These are phyloP conservation scores for Pachycephus smyrnensis DNA, from an alignment of 2,888 invertebrate genomes.

Conservation along the genomic window DNA sequence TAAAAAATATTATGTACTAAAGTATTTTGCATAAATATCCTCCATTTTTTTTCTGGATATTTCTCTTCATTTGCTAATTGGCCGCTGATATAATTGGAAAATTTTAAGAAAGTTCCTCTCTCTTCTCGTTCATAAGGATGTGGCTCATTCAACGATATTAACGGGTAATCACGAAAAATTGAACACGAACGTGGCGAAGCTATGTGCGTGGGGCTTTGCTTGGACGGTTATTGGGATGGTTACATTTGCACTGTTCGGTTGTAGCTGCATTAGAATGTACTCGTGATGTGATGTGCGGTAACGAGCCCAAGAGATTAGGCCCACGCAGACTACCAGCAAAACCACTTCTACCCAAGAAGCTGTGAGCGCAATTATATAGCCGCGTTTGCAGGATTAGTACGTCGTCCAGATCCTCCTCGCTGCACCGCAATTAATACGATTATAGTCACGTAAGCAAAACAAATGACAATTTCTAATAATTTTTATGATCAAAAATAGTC, in stretches of 20 bases:
- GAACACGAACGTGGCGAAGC: constrained; percentile 24
- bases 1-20: neutral
- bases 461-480: neutral
- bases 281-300: constrained; percentile 64
- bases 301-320: constrained; percentile 59
- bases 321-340: constrained; percentile 63
- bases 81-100: neutral
- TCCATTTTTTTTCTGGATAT: neutral
- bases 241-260: constrained; percentile 63
- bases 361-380: constrained; percentile 72
- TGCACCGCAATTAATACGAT: constrained; percentile 54
- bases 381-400: constrained; percentile 74
- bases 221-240: constrained; percentile 51
- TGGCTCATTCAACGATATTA: neutral
- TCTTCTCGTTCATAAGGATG: neutral
- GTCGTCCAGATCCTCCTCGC: constrained; percentile 81
- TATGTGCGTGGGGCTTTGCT: constrained; percentile 56
- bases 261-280: constrained; percentile 60
- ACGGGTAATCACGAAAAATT: neutral
- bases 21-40: neutral
- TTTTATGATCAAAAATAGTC: neutral
- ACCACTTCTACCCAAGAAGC: constrained; percentile 73
- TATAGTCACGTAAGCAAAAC: neutral
- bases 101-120: neutral
- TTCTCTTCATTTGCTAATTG: neutral